A percentile compares a stretch with the other conserved stretches of the same genome.
Conservation (phyloP, 2,888 invertebrate species). For the Athalia circularis region DNA sequence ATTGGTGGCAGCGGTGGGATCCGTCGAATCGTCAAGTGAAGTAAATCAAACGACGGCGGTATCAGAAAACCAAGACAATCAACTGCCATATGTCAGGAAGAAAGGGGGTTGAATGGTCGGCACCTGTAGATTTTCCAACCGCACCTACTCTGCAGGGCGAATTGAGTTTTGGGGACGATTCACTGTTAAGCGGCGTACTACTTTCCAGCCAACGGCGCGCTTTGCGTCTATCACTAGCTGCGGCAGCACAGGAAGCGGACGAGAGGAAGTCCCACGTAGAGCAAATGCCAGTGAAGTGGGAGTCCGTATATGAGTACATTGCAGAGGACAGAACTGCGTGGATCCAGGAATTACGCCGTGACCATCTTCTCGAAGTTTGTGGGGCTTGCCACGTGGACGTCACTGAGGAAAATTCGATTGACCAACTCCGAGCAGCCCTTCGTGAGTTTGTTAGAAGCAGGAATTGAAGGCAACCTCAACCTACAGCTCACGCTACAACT, state of each 20-base stretch:
- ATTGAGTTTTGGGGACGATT: conserved; percentile 3
- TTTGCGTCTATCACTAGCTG: neutral
- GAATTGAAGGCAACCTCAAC: neutral
- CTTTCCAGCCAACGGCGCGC: neutral
- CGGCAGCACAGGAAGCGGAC: neutral
- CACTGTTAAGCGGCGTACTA: neutral
- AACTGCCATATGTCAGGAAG: neutral
- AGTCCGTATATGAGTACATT: neutral
- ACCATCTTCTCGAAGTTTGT: neutral
- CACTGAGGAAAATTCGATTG: neutral
- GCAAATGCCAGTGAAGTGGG: neutral
- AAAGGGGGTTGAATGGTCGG: conserved; percentile 10
- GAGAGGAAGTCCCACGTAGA: neutral
- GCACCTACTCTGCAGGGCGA: neutral
- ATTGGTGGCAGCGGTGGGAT: conserved; percentile 13
- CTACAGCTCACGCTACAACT: neutral
- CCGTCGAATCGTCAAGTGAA: conserved; percentile 2
- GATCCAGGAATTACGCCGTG: neutral
- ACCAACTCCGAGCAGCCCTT: conserved; percentile 1
- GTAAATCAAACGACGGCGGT: neutral
- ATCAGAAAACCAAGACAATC: neutral
- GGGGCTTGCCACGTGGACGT: neutral
- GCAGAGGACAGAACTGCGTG: neutral
- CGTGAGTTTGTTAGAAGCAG: conserved; percentile 7
- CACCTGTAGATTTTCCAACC: conserved; percentile 18